These are phyloP conservation scores for Cyrtorhinus lividipennis DNA, from an alignment of 1,140 invertebrate species.

Conservation along the genomic window DNA sequence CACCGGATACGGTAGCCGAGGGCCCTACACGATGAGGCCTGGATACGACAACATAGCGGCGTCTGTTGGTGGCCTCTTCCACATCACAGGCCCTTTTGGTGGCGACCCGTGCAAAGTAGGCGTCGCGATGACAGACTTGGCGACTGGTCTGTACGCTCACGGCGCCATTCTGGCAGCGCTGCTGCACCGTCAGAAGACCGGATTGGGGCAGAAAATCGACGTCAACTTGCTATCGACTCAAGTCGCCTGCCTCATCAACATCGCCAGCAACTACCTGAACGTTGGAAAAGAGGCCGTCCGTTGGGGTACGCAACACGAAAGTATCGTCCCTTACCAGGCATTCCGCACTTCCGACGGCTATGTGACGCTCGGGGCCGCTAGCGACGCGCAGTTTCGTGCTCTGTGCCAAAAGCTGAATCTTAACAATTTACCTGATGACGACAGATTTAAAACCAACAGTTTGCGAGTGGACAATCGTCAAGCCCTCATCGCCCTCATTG, in stretches of 20 bases:
- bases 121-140: slow-evolving; percentile 83
- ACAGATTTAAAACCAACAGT: slow-evolving; percentile 55
- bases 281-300: slow-evolving; percentile 55
- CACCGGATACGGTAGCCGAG: slow-evolving; percentile 76
- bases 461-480: slow-evolving; percentile 60
- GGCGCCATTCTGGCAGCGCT: slow-evolving; percentile 90
- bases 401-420: slow-evolving; percentile 50
- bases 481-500: slow-evolving; percentile 47
- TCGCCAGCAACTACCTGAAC: slow-evolving; percentile 85
- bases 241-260: slow-evolving; percentile 73
- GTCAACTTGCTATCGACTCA: slow-evolving; percentile 89
- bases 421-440: slow-evolving; percentile 42
- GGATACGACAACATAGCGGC: slow-evolving; percentile 94
- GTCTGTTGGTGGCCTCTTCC: slow-evolving; percentile 75
- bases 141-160: slow-evolving; percentile 86
- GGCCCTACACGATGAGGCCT: slow-evolving; percentile 69
- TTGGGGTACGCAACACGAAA: slow-evolving; percentile 84
- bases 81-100: slow-evolving; percentile 71
- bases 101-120: slow-evolving; percentile 83
- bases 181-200: slow-evolving; percentile 57
- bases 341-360: slow-evolving; percentile 69
- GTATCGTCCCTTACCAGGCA: slow-evolving; percentile 86
- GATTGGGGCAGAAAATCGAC: slow-evolving; percentile 80
- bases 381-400: slow-evolving; percentile 57
- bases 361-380: slow-evolving; percentile 71